Conservation (phyloP, 2,797 vertebrate species). For the Hemitrygon akajei region DNA sequence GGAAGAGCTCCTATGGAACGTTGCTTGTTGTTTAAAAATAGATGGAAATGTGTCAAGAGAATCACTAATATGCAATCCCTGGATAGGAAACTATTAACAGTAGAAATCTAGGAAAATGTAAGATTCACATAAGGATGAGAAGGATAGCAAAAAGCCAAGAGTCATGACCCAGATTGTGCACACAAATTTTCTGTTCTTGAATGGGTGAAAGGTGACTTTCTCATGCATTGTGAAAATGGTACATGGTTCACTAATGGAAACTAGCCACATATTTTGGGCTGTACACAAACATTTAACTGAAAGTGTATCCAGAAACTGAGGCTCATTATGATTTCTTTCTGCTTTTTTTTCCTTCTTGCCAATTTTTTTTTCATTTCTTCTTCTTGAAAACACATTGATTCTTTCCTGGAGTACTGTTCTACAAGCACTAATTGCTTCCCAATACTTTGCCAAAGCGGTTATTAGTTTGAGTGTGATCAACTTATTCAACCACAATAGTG, state of each 20-base stretch:
- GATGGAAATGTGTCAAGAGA: slow-evolving; percentile 74
- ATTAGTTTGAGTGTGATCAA: neutral
- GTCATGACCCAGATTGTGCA: slow-evolving; percentile 42
- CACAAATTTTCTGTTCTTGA: neutral
- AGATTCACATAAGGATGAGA: slow-evolving; percentile 51
- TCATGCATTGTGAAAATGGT: slow-evolving; percentile 23
- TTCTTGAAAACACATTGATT: slow-evolving; percentile 8
- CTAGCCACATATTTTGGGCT: slow-evolving; percentile 33
- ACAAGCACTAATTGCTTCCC: neutral
- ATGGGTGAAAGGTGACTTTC: slow-evolving; percentile 40
- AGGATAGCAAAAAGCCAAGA: slow-evolving; percentile 43
- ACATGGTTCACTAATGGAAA: neutral
- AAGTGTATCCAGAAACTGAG: slow-evolving; percentile 24
- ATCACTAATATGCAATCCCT: slow-evolving; percentile 71
- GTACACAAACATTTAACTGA: slow-evolving; percentile 43
- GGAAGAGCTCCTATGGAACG: slow-evolving; percentile 62
- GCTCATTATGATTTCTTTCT: slow-evolving; percentile 6
- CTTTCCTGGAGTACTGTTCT: neutral
- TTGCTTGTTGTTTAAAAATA: slow-evolving; percentile 68
- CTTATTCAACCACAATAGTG: neutral
- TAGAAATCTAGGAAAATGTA: slow-evolving; percentile 49
- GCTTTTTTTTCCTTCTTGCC: slow-evolving; percentile 2
- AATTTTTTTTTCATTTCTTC: neutral
- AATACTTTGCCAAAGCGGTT: neutral
- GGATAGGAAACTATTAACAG: slow-evolving; percentile 53